phyloP scores from a whole-genome alignment of 2,888 invertebrate genomes.

The Biston betularia region DNA sequence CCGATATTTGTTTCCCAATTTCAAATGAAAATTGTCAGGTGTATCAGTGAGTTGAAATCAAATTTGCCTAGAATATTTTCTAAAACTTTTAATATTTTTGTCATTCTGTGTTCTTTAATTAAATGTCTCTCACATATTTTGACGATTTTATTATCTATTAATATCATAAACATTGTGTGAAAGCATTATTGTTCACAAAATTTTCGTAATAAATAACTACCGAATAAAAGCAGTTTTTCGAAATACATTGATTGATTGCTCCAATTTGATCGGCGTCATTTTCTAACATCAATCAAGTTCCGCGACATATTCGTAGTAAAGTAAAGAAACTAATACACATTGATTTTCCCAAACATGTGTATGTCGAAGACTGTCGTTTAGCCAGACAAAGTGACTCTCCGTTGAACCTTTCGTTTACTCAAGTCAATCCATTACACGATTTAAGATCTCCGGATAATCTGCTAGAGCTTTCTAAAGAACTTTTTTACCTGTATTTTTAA shows the following conservation, averaged over 20 bases:
- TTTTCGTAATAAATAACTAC: constrained; percentile 19
- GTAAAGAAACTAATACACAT: constrained; percentile 11
- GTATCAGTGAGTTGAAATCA: no score
- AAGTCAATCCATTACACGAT: constrained; percentile 17
- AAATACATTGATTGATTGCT: constrained; percentile 37
- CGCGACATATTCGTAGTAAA: constrained; percentile 22
- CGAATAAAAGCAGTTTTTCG: constrained; percentile 25
- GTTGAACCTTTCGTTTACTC: constrained; percentile 1
- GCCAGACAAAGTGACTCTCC: constrained; percentile 13
- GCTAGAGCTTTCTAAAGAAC: constrained; percentile 5
- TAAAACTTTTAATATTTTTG: not conserved
- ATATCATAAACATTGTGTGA: not conserved
- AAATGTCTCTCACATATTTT: no score
- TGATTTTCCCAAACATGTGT: constrained; percentile 15
- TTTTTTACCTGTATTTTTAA: constrained; percentile 4
- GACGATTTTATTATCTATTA: not conserved
- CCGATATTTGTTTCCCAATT: no score
- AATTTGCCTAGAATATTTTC: no score
- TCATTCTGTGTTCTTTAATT: not conserved
- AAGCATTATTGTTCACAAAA: constrained; percentile 5
- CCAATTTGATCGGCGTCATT: constrained; percentile 34
- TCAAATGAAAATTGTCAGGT: no score
- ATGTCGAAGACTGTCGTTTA: not conserved
- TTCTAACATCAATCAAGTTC: constrained; percentile 34
- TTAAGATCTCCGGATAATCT: not conserved